Evolutionary conservation across 2,797 vertebrate species (phyloP).

Genomic region (Microctenopoma steveboyesi): DNA sequence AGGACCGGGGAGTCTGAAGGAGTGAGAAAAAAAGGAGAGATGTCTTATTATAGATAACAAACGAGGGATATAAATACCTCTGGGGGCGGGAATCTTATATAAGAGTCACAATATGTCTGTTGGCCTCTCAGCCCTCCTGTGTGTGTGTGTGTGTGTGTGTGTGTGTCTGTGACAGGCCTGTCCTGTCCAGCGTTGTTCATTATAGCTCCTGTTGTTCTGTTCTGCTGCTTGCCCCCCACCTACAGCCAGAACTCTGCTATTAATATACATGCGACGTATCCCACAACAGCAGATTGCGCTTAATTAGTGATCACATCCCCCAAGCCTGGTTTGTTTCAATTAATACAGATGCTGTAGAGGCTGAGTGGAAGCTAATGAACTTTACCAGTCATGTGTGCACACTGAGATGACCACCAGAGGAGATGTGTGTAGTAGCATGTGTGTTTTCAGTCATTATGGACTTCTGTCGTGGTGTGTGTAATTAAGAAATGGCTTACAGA

Average conservation of each 20-base stretch:
- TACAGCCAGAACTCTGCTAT: not conserved
- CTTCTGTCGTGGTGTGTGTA: constrained; percentile 42
- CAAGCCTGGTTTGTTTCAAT: constrained; percentile 28
- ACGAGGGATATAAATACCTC: constrained; percentile 77
- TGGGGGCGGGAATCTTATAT: constrained; percentile 70
- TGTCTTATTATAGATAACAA: constrained; percentile 81
- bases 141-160: constrained; percentile 15
- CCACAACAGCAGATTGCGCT: constrained; percentile 27
- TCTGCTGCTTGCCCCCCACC: not conserved
- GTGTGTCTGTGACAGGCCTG: not conserved
- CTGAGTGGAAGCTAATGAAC: constrained; percentile 50
- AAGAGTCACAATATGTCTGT: constrained; percentile 71
- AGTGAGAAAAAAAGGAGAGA: constrained; percentile 54
- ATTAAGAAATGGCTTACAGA: constrained; percentile 58
- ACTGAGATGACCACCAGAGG: constrained; percentile 40
- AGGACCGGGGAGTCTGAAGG: constrained; percentile 54
- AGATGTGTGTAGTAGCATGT: not conserved
- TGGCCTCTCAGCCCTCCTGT: constrained; percentile 42
- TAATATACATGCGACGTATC: constrained; percentile 29
- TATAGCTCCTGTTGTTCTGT: constrained; percentile 2
- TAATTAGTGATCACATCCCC: constrained; percentile 21
- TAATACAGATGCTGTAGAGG: constrained; percentile 19
- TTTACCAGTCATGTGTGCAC: constrained; percentile 30
- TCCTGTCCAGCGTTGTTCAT: constrained; percentile 1
- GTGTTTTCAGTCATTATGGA: constrained; percentile 31